These are phyloP conservation scores for Dromius quadrimaculatus DNA, from an alignment of 2,888 invertebrate species.

Conservation along the genomic window DNA sequence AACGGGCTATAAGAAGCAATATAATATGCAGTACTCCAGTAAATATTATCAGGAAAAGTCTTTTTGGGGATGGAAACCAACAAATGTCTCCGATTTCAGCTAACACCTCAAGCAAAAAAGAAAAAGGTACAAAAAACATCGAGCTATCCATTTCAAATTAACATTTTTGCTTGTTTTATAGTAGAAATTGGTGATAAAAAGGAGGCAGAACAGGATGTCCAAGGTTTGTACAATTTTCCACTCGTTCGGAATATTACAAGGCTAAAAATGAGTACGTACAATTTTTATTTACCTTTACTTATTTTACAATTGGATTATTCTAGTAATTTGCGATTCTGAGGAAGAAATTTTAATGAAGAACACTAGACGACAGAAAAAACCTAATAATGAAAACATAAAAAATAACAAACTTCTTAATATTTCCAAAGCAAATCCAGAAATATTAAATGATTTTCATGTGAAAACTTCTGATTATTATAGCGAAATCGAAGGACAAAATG, in stretches of 20 bases:
- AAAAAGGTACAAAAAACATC: no score
- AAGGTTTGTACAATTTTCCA: background rate
- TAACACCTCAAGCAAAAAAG: no score
- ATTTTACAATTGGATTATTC: background rate
- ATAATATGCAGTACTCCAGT: constrained; percentile 12
- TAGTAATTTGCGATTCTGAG: background rate
- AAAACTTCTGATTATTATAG: no score
- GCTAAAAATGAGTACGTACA: background rate
- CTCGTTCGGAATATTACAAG: background rate
- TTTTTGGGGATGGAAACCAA: background rate
- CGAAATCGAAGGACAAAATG: no score
- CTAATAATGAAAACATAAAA: no score
- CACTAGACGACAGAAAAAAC: background rate
- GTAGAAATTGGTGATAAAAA: no score
- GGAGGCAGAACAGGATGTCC: no score
- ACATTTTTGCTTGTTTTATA: no score
- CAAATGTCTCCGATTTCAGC: background rate
- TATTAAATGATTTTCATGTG: no score
- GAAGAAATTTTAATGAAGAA: background rate
- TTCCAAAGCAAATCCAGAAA: no score
- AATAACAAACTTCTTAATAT: no score
- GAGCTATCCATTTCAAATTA: no score
- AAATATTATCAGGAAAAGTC: background rate
- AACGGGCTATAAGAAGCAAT: background rate
- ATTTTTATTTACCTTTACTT: background rate